Evolutionary conservation across 2,888 invertebrate species (phyloP).

Genomic region (Apantesis nais): DNA sequence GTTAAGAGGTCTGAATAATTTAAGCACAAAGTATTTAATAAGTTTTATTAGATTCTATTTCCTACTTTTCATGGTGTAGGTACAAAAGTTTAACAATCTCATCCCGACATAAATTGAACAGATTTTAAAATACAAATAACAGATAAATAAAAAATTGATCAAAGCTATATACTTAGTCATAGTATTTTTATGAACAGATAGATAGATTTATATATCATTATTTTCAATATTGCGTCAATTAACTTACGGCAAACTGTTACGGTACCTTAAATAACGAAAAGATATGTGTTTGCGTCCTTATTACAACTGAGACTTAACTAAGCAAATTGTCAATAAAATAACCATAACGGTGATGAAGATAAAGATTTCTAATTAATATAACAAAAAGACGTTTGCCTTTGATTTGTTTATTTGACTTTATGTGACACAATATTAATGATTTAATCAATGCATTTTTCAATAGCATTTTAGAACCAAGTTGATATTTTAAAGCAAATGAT

Average conservation of each 20-base stretch:
- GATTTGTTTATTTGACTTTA: not conserved
- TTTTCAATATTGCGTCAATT: too few relatives aligned
- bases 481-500: not conserved
- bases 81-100: not conserved
- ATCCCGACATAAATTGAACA: not conserved
- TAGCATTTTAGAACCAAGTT: not conserved
- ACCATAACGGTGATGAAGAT: too few relatives aligned
- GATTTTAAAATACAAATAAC: not conserved
- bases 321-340: too few relatives aligned
- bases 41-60: conserved; percentile 1
- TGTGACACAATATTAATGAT: not conserved
- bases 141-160: not conserved
- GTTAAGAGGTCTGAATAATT: not conserved
- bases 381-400: not conserved
- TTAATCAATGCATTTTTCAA: not conserved
- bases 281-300: too few relatives aligned
- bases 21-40: not conserved
- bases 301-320: too few relatives aligned
- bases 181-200: not conserved
- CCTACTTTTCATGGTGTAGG: not conserved
- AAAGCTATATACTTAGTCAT: not conserved
- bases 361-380: not conserved
- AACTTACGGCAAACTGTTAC: too few relatives aligned
- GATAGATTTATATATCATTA: too few relatives aligned
- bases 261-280: too few relatives aligned